These are phyloP conservation scores for Pygathrix nemaeus DNA, from an alignment of 2,113 vertebrate species.

Conservation along the genomic window DNA sequence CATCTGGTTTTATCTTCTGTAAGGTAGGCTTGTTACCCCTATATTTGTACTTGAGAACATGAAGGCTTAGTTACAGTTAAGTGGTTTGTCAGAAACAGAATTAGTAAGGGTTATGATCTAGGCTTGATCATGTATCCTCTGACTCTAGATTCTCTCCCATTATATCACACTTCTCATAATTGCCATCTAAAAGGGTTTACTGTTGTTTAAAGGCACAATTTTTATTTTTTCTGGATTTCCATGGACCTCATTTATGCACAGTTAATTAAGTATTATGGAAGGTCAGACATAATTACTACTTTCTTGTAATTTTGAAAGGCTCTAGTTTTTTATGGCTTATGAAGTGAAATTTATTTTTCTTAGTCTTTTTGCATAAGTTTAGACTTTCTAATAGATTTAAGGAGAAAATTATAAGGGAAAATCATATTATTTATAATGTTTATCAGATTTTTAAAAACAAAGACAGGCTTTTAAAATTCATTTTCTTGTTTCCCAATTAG, in stretches of 20 bases:
- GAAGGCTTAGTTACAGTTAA: not conserved
- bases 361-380: not conserved
- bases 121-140: not conserved
- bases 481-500: constrained; percentile 37
- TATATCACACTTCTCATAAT: not conserved
- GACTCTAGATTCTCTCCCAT: not conserved
- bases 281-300: constrained; percentile 7
- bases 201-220: constrained; percentile 18
- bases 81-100: not conserved
- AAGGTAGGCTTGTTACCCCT: not conserved
- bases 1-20: not conserved
- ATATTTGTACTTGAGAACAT: not conserved
- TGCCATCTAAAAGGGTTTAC: not conserved
- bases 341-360: constrained; percentile 1
- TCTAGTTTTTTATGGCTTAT: not conserved
- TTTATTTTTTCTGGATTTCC: constrained; percentile 37
- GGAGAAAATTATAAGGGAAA: constrained; percentile 50
- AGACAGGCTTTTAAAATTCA: constrained; percentile 37
- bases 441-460: not conserved
- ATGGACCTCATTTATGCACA: not conserved
- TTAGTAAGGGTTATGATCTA: not conserved
- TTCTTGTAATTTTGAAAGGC: constrained; percentile 4
- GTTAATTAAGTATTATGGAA: not conserved
- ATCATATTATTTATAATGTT: not conserved
- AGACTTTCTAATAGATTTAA: constrained; percentile 40